Percentiles rank a stretch among this genome's conserved stretches.
phyloP scores from a whole-genome alignment of 1,140 invertebrate species.

The Euwallacea similis region DNA sequence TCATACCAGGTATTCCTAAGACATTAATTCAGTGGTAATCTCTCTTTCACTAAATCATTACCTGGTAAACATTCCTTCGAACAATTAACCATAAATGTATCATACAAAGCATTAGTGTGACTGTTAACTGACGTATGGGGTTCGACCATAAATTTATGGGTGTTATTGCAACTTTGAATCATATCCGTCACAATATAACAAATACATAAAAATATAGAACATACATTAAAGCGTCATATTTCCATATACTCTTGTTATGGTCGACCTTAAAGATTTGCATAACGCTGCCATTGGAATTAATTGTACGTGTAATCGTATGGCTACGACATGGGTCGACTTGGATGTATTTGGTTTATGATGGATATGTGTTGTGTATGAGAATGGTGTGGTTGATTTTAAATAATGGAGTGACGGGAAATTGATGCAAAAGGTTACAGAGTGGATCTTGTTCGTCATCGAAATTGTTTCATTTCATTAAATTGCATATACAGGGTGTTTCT shows the following conservation, averaged over 20 bases:
- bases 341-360: no score
- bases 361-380: no score
- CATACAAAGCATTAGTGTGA: conserved; percentile 3
- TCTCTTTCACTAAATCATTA: conserved; percentile 7
- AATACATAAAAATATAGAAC: conserved; percentile 3
- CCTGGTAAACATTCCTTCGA: conserved; percentile 7
- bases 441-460: no score
- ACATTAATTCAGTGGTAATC: not conserved
- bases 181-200: conserved; percentile 18
- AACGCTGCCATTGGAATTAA: conserved; percentile 1
- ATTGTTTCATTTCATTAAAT: no score
- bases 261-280: conserved; percentile 2
- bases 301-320: conserved; percentile 3
- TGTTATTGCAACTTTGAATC: conserved; percentile 15
- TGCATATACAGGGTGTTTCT: no score
- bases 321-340: no score
- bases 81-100: conserved; percentile 6
- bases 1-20: no score
- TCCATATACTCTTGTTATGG: conserved; percentile 15
- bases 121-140: conserved; percentile 6
- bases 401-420: no score
- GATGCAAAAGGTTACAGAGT: no score
- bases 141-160: not conserved
- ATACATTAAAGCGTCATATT: conserved; percentile 7
- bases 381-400: no score